phyloP scores from a whole-genome alignment of 1,140 invertebrate genomes.

The Epicauta chinensis region DNA sequence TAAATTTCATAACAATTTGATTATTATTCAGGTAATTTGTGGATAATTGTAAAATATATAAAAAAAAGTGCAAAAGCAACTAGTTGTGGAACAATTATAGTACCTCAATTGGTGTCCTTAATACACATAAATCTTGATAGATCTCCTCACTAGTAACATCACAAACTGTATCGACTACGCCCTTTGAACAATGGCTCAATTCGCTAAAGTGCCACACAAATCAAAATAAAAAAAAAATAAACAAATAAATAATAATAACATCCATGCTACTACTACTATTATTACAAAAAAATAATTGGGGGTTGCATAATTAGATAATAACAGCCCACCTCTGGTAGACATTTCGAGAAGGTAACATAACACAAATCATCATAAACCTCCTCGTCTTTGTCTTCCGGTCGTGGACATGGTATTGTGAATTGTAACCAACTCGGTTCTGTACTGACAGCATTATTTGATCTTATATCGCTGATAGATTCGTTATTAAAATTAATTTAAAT shows the following conservation, averaged over 20 bases:
- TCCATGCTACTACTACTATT: not conserved
- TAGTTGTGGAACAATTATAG: not conserved
- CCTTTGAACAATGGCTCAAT: conserved; percentile 8
- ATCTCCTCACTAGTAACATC: conserved; percentile 64
- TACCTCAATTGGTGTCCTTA: conserved; percentile 37
- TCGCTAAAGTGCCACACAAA: conserved; percentile 20
- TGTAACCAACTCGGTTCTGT: conserved; percentile 53
- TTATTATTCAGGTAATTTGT: too few relatives aligned
- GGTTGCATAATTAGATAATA: conserved; percentile 1
- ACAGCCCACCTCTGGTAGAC: conserved; percentile 10
- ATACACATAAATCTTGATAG: conserved; percentile 73
- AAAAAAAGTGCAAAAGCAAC: conserved; percentile 5
- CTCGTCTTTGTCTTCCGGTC: conserved; percentile 61
- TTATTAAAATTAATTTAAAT: not conserved
- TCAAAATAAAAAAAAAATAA: conserved; percentile 20
- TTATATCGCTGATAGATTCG: conserved; percentile 20
- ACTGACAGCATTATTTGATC: conserved; percentile 19
- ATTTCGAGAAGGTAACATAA: conserved; percentile 69
- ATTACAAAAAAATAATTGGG: conserved; percentile 5
- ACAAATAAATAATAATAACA: conserved; percentile 21
- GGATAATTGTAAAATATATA: not conserved
- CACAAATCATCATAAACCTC: conserved; percentile 84
- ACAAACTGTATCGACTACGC: conserved; percentile 35
- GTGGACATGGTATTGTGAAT: conserved; percentile 55
- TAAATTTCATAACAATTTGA: conserved; percentile 10